Evolutionary conservation across 2,888 invertebrate genomes (phyloP).

Genomic region (Ashinkailepas kermadecensis): DNA sequence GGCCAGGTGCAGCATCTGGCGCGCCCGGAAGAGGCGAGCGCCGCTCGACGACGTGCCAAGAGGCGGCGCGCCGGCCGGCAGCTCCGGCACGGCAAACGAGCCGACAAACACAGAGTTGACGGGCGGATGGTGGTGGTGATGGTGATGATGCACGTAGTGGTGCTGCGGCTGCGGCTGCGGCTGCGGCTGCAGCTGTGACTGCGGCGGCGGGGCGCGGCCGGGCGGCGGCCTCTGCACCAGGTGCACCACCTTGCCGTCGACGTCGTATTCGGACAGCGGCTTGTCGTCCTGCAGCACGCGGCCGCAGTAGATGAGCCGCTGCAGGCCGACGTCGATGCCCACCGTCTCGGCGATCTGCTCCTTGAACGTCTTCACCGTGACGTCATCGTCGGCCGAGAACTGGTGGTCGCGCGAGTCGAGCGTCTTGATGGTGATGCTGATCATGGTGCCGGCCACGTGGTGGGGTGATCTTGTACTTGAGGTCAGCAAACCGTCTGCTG

Average conservation of each 20-base stretch:
- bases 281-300: conserved; percentile 82
- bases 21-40: conserved; percentile 22
- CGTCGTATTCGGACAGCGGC: conserved; percentile 75
- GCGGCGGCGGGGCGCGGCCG: conserved; percentile 28
- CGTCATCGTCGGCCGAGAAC: conserved; percentile 74
- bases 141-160: conserved; percentile 23
- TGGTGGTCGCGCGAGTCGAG: conserved; percentile 77
- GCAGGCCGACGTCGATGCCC: conserved; percentile 68
- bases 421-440: conserved; percentile 80
- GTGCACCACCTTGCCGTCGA: conserved; percentile 85
- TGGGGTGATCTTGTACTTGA: no score
- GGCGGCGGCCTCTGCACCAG: conserved; percentile 83
- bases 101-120: background rate
- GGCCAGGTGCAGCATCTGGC: conserved; percentile 21
- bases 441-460: conserved; percentile 32
- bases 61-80: conserved; percentile 20
- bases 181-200: conserved; percentile 12
- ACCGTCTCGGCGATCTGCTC: conserved; percentile 68
- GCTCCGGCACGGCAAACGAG: background rate
- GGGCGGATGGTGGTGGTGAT: conserved; percentile 7
- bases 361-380: conserved; percentile 73
- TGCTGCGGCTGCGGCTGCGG: conserved; percentile 24
- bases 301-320: conserved; percentile 91
- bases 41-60: conserved; percentile 18
- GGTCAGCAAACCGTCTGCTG: no score